A percentile compares a stretch with the other conserved stretches of the same genome.
Conservation (phyloP, 2,888 invertebrate species). For the Synergus itoensis region DNA sequence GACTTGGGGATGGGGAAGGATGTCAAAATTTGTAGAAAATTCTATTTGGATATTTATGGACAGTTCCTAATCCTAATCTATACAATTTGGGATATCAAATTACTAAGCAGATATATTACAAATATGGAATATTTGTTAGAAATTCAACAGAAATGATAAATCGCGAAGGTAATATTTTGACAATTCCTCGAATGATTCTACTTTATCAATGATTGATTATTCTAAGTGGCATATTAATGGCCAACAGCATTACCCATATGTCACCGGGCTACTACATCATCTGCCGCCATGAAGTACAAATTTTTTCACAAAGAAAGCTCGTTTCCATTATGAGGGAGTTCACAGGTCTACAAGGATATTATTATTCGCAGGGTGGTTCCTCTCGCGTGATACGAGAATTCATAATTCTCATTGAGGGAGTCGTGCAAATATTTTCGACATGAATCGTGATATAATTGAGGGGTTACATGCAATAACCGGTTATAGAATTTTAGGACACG, state of each 20-base stretch:
- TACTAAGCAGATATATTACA: too few relatives aligned
- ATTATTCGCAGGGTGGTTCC: background rate
- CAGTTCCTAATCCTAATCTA: too few relatives aligned
- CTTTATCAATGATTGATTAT: background rate
- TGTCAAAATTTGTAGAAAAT: too few relatives aligned
- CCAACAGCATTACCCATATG: background rate
- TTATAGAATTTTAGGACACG: too few relatives aligned
- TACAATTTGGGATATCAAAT: too few relatives aligned
- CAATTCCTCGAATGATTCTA: background rate
- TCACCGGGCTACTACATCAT: conserved; percentile 1
- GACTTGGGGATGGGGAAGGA: too few relatives aligned
- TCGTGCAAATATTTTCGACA: conserved; percentile 47
- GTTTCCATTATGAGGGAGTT: background rate
- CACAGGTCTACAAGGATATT: background rate
- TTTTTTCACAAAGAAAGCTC: background rate
- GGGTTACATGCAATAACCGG: too few relatives aligned
- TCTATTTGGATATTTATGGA: too few relatives aligned
- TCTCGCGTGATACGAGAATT: conserved; percentile 21
- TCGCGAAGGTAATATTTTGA: background rate
- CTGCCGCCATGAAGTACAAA: background rate
- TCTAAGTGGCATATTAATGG: background rate
- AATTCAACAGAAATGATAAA: background rate
- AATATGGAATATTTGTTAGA: background rate
- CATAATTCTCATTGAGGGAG: conserved; percentile 48
- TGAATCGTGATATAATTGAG: conserved; percentile 52